Evolutionary conservation across 2,888 invertebrate genomes (phyloP), one percentile per base, ranked within the genome.

Genomic region (Octonoba sinensis): DNA sequence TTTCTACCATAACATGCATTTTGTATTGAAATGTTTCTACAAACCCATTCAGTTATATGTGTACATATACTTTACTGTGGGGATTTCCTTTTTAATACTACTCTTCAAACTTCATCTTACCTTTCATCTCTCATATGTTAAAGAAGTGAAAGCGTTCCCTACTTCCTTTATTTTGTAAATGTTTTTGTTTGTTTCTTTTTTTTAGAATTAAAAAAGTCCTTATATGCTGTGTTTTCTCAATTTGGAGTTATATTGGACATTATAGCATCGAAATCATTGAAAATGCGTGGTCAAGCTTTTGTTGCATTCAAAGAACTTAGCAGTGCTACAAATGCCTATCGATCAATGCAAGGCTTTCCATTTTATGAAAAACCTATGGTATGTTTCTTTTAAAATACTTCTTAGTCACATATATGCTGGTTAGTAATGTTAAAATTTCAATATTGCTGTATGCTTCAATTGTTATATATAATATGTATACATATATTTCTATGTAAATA

Each of bases 301-400:
- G 97, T 99, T n/a, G 95, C 98, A 86, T 99, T 99, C 87, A 98
- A 98, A 87, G 98, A 99, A 90, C 96, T 99, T 78, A 93, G 94
- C 74, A 97, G 97, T 89, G 96, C 98, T 0, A 96, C 97, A 0
- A 97, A 96, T 88, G 99, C 99, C 0, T 89, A 99, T 60, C 91
- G 98, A 85, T 96, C 98, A 24, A 99, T 99, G 98, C 99, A 97
- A 90, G 98, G 99, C 65, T 99, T 99, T 89, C 99, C 99, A 4
- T 99, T 99, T 89, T 99, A 99, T 89, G 99, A 99, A 86, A 99
- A 99, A 90, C 97, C 98, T 67, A 98, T 99, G 99, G 79, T 79
- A 56, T 18, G 69, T 73, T 24, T 54, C n/a, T 65, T 24, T 15
- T 36, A 54, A 54, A 54, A 18, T 54, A 54, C n/a, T 4, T 15